Conservation (phyloP, 2,888 invertebrate genomes). For the Deilephila elpenor region DNA sequence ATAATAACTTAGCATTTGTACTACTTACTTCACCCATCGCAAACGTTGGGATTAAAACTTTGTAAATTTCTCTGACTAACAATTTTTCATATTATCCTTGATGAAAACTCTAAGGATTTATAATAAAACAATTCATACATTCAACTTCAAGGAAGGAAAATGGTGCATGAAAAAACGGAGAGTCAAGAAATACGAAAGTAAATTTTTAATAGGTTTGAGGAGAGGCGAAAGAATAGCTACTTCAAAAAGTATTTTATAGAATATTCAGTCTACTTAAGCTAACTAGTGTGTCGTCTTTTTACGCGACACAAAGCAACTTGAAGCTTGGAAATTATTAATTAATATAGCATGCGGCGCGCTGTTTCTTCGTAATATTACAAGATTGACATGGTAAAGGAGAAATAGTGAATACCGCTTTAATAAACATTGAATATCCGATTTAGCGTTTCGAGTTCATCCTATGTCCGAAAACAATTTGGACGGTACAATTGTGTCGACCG, state of each 20-base stretch:
- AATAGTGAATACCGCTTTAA: neutral
- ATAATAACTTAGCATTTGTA: too few species aligned
- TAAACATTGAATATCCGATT: neutral
- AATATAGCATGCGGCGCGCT: neutral
- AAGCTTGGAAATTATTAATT: constrained; percentile 11
- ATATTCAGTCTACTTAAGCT: constrained; percentile 6
- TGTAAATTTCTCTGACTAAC: too few species aligned
- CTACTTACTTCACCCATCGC: too few species aligned
- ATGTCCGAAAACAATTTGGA: too few species aligned
- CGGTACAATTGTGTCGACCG: too few species aligned
- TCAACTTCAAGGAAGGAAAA: neutral
- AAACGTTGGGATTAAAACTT: too few species aligned
- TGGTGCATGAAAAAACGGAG: neutral
- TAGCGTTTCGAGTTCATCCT: neutral
- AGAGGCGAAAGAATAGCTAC: neutral
- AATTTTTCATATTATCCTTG: neutral
- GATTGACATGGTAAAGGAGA: neutral
- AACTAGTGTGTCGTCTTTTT: constrained; percentile 3
- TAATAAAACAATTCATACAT: neutral
- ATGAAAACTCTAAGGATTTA: neutral
- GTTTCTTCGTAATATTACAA: neutral
- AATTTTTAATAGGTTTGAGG: neutral
- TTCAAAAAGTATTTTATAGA: neutral
- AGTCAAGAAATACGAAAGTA: neutral
- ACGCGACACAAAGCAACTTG: constrained; percentile 12